These are phyloP conservation scores for Engraulis encrasicolus DNA, from an alignment of 2,113 vertebrate genomes.

Conservation along the genomic window DNA sequence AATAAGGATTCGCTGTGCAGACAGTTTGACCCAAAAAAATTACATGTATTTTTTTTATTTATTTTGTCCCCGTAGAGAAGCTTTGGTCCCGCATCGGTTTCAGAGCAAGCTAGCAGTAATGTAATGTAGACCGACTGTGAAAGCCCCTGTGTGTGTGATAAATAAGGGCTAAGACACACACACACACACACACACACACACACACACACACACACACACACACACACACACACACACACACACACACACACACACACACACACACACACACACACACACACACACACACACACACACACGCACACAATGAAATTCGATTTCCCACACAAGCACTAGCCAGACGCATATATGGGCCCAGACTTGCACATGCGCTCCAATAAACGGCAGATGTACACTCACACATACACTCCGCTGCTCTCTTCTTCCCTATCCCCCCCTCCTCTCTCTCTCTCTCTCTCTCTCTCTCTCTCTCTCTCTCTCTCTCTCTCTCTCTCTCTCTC, in stretches of 20 bases:
- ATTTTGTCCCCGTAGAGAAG: not conserved
- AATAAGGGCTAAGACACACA: conserved; percentile 29
- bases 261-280: not conserved
- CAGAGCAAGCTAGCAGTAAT: conserved; percentile 32
- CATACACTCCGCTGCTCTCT: not conserved
- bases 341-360: no score
- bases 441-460: no score
- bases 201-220: conserved; percentile 21
- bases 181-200: conserved; percentile 5
- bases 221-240: conserved; percentile 28
- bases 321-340: not conserved
- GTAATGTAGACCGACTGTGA: conserved; percentile 37
- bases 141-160: conserved; percentile 42
- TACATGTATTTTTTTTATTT: conserved; percentile 28
- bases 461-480: not conserved
- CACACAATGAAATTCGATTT: not conserved
- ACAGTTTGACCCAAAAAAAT: conserved; percentile 65
- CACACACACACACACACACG: not conserved
- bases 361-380: not conserved
- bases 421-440: no score
- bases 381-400: not conserved
- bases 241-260: conserved; percentile 10
- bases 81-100: conserved; percentile 37
- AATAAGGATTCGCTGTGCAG: conserved; percentile 56
- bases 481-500: not conserved